Percentiles rank a stretch among this genome's conserved stretches.
Conservation (phyloP, 2,113 vertebrate genomes). For the Nyctereutes procyonoides region DNA sequence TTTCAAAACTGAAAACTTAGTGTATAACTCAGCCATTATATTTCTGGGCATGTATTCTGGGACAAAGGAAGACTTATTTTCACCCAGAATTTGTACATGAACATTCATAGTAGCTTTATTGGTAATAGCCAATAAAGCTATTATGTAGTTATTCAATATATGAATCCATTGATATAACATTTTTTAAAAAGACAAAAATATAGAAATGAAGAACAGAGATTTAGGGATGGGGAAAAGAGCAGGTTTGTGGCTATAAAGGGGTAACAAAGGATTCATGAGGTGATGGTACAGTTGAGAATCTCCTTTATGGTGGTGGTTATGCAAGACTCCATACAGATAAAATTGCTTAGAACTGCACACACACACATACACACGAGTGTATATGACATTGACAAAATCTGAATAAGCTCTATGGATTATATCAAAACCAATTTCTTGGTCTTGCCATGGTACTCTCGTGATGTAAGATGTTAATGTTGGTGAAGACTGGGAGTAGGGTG, state of each 20-base stretch:
- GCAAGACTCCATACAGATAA: neutral
- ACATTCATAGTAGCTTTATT: conserved; percentile 24
- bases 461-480: neutral
- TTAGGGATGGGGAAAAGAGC: neutral
- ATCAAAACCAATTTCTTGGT: neutral
- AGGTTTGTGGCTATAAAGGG: no score
- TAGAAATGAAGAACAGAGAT: neutral
- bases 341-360: neutral
- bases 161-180: neutral
- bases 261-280: neutral
- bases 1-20: neutral
- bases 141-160: no score
- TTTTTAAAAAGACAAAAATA: conserved; percentile 3
- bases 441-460: neutral
- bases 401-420: neutral
- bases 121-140: neutral
- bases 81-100: neutral
- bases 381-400: neutral
- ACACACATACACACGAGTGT: no score
- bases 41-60: neutral
- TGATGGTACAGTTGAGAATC: neutral
- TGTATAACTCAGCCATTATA: neutral
- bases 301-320: neutral
- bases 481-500: neutral
- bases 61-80: neutral